Percentiles rank a stretch among this genome's conserved stretches.
phyloP scores from a whole-genome alignment of 2,113 vertebrate species.

The Polypterus senegalus region DNA sequence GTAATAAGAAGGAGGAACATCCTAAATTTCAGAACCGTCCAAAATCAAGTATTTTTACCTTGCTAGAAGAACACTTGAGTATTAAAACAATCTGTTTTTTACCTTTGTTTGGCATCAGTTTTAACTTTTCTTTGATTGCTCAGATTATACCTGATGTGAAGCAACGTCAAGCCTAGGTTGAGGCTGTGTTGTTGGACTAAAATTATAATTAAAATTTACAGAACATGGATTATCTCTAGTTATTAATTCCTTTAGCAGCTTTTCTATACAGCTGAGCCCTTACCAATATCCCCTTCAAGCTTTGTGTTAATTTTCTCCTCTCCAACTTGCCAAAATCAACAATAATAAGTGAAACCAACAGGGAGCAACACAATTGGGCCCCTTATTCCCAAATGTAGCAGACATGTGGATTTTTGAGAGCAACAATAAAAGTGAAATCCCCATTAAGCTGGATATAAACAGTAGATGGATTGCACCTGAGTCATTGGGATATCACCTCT shows the following conservation, averaged over 20 bases:
- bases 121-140: no score
- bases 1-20: no score
- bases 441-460: conserved; percentile 26
- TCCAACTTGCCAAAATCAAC: conserved; percentile 17
- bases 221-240: not conserved
- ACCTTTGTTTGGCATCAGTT: no score
- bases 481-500: conserved; percentile 19
- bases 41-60: no score
- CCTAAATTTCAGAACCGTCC: no score
- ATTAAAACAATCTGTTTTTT: no score
- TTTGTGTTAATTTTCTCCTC: conserved; percentile 19
- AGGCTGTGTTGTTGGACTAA: no score
- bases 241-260: conserved; percentile 17
- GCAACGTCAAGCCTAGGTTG: no score
- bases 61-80: no score
- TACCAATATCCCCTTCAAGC: conserved; percentile 2
- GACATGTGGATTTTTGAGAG: conserved; percentile 3
- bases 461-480: conserved; percentile 20
- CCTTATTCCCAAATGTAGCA: conserved; percentile 14
- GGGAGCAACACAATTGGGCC: conserved; percentile 7
- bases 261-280: not conserved
- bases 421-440: conserved; percentile 17
- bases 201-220: not conserved
- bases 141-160: no score
- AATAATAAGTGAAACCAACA: conserved; percentile 6